phyloP scores from a whole-genome alignment of 2,888 invertebrate genomes.

The Margaritifera margaritifera region DNA sequence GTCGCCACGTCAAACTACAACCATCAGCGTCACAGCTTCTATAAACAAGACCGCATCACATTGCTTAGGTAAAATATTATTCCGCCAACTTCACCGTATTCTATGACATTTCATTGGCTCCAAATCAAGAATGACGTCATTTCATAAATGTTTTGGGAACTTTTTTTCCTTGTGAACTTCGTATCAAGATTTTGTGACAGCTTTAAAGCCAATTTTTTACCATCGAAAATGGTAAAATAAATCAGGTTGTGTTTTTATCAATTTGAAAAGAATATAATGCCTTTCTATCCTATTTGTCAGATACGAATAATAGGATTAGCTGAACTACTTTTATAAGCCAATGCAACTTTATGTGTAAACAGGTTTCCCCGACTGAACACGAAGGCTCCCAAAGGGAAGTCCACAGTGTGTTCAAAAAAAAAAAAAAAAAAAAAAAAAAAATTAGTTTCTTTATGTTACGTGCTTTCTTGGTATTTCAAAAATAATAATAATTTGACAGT shows the following conservation, averaged over 20 bases:
- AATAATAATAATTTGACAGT: no score
- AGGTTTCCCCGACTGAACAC: not conserved
- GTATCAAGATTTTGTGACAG: no score
- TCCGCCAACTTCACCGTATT: slow-evolving; percentile 39
- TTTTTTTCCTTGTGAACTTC: no score
- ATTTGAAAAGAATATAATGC: no score
- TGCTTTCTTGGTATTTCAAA: no score
- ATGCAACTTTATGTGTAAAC: not conserved
- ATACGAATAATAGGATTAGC: not conserved
- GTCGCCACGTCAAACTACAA: slow-evolving; percentile 73
- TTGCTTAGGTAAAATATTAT: slow-evolving; percentile 37
- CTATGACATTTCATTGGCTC: slow-evolving; percentile 34
- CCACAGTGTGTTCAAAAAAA: no score
- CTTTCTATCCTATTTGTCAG: no score
- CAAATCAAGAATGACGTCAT: slow-evolving; percentile 49
- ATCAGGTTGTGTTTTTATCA: no score
- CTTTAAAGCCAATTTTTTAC: no score
- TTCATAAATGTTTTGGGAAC: not conserved
- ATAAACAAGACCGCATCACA: slow-evolving; percentile 59
- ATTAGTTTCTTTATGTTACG: no score
- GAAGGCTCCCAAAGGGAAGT: not conserved
- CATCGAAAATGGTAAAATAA: no score
- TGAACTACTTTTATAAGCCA: not conserved
- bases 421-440: no score
- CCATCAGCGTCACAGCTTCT: slow-evolving; percentile 66